A percentile compares a stretch with the other conserved stretches of the same genome.
phyloP scores from a whole-genome alignment of 2,888 invertebrate species.

The Apodemia mormo region DNA sequence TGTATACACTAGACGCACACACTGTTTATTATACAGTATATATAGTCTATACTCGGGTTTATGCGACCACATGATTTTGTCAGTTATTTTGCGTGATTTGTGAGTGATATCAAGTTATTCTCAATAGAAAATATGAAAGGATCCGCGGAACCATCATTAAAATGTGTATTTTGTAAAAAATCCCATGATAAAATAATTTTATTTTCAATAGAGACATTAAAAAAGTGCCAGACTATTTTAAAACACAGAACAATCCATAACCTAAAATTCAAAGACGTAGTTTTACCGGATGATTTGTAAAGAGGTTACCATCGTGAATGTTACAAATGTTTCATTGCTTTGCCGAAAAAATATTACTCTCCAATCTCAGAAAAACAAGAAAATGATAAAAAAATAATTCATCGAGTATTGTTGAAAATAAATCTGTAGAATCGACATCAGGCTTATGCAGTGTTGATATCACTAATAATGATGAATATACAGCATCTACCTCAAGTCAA shows the following conservation, averaged over 20 bases:
- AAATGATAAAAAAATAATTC: background rate
- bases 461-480: background rate
- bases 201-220: background rate
- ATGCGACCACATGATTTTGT: no score
- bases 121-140: no score
- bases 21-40: no score
- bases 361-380: background rate
- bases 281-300: conserved; percentile 7
- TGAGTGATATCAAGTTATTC: no score
- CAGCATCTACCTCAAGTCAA: background rate
- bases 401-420: background rate
- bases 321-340: background rate
- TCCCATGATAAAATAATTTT: background rate
- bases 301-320: conserved; percentile 1
- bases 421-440: background rate
- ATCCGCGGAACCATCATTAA: no score
- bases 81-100: no score
- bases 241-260: conserved; percentile 7
- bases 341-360: conserved; percentile 4
- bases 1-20: no score
- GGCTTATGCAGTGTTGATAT: background rate
- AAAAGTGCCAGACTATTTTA: background rate
- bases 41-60: no score
- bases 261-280: conserved; percentile 16
- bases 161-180: no score